Percentiles rank a stretch among this genome's conserved stretches.
Conservation (phyloP, 2,888 invertebrate genomes). For the Hyles lineata region DNA sequence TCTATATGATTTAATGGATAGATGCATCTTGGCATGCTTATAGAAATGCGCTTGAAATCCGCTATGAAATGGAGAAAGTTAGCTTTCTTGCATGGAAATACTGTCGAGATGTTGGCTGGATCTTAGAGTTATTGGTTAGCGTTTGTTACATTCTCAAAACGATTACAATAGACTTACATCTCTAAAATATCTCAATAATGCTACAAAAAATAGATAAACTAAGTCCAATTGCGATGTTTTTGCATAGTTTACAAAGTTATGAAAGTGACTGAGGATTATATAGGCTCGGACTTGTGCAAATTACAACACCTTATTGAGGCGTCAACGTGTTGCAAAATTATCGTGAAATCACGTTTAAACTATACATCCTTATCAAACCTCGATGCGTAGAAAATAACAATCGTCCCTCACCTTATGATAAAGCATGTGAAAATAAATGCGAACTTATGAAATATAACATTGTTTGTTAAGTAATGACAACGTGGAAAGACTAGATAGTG, state of each 20-base stretch:
- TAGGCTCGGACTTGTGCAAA: too few species aligned
- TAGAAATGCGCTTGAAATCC: not conserved
- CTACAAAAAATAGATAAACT: too few species aligned
- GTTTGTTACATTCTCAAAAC: too few species aligned
- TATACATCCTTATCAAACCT: not conserved
- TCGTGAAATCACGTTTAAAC: not conserved
- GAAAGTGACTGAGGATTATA: too few species aligned
- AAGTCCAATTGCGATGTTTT: too few species aligned
- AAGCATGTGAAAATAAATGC: not conserved
- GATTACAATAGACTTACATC: too few species aligned
- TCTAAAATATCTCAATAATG: too few species aligned
- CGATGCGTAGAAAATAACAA: not conserved
- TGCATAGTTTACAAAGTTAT: too few species aligned
- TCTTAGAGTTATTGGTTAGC: too few species aligned
- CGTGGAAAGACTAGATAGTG: constrained; percentile 12
- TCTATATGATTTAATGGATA: not conserved
- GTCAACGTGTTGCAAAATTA: not conserved
- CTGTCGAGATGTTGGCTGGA: not conserved
- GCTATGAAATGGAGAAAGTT: not conserved
- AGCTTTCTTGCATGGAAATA: not conserved
- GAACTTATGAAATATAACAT: not conserved
- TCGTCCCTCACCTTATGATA: constrained; percentile 1
- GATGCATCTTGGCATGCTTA: not conserved
- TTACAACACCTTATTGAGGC: too few species aligned
- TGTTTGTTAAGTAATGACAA: not conserved